Base-by-base conservation (phyloP, 2,113 vertebrate genomes). In the Colinus virginianus region DNA sequence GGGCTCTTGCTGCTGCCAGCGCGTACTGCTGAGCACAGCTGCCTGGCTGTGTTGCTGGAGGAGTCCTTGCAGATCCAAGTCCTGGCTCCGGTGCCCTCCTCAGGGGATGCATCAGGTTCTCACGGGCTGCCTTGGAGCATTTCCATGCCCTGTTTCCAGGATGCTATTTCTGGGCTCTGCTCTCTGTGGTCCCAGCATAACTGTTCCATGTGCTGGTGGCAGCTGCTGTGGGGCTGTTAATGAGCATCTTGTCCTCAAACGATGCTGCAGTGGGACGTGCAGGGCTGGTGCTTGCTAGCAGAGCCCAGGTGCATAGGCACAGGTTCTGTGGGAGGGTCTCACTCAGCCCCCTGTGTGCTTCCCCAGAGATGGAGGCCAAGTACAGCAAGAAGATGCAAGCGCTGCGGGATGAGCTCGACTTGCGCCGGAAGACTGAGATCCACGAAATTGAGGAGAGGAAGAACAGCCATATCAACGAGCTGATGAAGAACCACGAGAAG, bases 401-500 rank as follows among this genome's bases (percentile, higher is more conserved):
- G 7, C 94, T 98, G 45, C 95, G 96, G 72, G 96, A 98, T 0
- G 98, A 99, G 83, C 96, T 99, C 4, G 98, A 99, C 32, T 93
- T 98, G 68, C 93, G 97, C 49, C 98, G 97, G 42, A 99, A 98
- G 94, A 98, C 97, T 0, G 98, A 98, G 91, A 97, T 98, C 92
- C 97, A 97, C 0, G 98, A 98, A 71, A 91, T 97, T 7, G 98
- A 99, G 84, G 98, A 99, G 93, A 94, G 98, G n/a, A 99, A 99
- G 96, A 98, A 98, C 25, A 92, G 80, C 42, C 98, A 99, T 91
- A 98, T 99, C 87, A 93, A 30, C 0, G 90, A 92, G 3, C 95
- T 99, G 55, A 97, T 98, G 96, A 97, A 95, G 76, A 98, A 98
- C 43, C 98, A 99, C 0, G 97, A 98, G 86, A 98, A 97, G 80